These are phyloP conservation scores for Cremastinae sp. DNA, from an alignment of 2,888 invertebrate genomes.

Conservation along the genomic window DNA sequence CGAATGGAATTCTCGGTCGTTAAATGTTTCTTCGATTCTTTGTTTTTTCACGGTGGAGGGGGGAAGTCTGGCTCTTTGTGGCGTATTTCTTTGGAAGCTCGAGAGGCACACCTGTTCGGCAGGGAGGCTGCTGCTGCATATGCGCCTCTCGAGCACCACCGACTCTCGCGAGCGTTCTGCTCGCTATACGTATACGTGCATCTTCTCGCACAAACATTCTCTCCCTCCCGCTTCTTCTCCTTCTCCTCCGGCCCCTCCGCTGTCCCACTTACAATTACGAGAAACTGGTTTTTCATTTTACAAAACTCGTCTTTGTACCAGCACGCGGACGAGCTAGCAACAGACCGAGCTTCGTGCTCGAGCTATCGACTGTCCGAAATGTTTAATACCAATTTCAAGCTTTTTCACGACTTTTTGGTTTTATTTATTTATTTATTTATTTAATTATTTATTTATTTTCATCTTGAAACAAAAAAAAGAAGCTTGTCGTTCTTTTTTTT, in stretches of 20 bases:
- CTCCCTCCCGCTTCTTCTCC: slow-evolving; percentile 28
- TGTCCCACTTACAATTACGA: slow-evolving; percentile 65
- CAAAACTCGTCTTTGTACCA: slow-evolving; percentile 34
- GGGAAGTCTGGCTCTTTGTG: no score
- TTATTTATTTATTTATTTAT: no score
- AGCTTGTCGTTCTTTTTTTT: no score
- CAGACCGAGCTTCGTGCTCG: slow-evolving; percentile 49
- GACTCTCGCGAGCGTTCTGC: slow-evolving; percentile 16
- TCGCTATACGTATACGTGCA: slow-evolving; percentile 8
- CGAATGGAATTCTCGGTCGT: no score
- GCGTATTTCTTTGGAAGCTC: slow-evolving; percentile 8
- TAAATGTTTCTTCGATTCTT: no score
- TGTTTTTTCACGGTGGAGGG: no score
- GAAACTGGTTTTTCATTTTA: slow-evolving; percentile 64
- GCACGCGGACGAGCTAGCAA: slow-evolving; percentile 17
- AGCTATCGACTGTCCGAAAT: not conserved
- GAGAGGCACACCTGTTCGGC: slow-evolving; percentile 57
- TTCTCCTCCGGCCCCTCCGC: slow-evolving; percentile 16
- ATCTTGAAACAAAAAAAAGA: no score
- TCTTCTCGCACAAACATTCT: slow-evolving; percentile 12
- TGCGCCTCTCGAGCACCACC: slow-evolving; percentile 17
- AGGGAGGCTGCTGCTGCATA: slow-evolving; percentile 33
- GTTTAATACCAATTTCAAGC: no score
- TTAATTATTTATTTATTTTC: no score
- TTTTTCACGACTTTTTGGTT: no score